Conservation (phyloP, 1,140 invertebrate species). For the Drosophila lacertosa region DNA sequence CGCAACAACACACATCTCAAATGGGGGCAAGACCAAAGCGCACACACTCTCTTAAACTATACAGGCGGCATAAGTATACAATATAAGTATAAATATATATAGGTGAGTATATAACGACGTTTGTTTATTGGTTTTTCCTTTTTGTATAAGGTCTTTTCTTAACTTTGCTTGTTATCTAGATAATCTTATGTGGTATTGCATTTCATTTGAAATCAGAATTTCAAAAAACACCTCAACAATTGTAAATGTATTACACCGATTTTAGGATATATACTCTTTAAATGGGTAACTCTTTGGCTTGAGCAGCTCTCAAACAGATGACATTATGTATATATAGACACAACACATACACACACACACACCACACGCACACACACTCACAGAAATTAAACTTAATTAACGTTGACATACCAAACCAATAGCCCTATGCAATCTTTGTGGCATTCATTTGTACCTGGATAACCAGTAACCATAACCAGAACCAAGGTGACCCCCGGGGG, state of each 20-base stretch:
- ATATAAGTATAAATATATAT: constrained; percentile 11
- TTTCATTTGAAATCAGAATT: constrained; percentile 31
- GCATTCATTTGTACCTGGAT: background rate
- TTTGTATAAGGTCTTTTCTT: background rate
- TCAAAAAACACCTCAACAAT: constrained; percentile 11
- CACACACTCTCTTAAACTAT: constrained; percentile 32
- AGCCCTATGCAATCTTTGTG: constrained; percentile 9
- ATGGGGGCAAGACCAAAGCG: constrained; percentile 1
- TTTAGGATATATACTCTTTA: constrained; percentile 2
- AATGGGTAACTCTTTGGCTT: background rate
- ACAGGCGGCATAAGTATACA: background rate
- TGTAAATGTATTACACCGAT: constrained; percentile 24
- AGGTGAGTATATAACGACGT: constrained; percentile 13
- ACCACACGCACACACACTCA: constrained; percentile 11
- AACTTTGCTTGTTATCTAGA: constrained; percentile 8
- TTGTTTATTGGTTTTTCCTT: background rate
- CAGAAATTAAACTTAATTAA: constrained; percentile 19
- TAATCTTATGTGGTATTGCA: constrained; percentile 32
- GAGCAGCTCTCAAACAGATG: constrained; percentile 10
- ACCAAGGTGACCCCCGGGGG: background rate
- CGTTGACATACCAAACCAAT: constrained; percentile 25
- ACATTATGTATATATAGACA: constrained; percentile 2
- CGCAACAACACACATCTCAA: constrained; percentile 7
- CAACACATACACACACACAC: background rate
- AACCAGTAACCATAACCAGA: background rate